Evolutionary conservation across 2,797 vertebrate species (phyloP).

Genomic region (Ispidina picta): DNA sequence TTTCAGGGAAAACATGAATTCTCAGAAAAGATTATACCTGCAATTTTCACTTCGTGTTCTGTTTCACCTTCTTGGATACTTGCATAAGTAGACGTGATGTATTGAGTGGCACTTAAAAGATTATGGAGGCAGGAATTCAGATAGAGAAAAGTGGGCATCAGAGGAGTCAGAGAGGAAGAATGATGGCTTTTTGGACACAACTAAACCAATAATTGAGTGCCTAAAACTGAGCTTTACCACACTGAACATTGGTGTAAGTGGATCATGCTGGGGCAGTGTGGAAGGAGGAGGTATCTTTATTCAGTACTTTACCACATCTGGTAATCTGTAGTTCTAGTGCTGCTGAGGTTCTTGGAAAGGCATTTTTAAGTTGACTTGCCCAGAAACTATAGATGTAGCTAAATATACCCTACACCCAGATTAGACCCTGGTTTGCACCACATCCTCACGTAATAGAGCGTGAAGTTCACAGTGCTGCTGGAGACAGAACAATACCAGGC

Average conservation of each 20-base stretch:
- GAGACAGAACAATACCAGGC: background rate
- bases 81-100: background rate
- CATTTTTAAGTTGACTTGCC: background rate
- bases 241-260: background rate
- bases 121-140: background rate
- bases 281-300: background rate
- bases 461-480: background rate
- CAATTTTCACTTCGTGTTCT: background rate
- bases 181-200: background rate
- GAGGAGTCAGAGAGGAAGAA: background rate
- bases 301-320: background rate
- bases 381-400: background rate
- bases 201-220: background rate
- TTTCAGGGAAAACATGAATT: slow-evolving; percentile 1
- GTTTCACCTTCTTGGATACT: background rate
- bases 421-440: background rate
- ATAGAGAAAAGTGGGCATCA: background rate
- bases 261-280: background rate
- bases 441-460: background rate
- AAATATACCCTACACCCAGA: background rate
- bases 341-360: slow-evolving; percentile 1
- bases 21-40: background rate
- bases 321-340: background rate
- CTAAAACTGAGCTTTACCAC: background rate
- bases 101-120: background rate